Evolutionary conservation across 1,140 invertebrate genomes (phyloP).

Genomic region (Eurytemora carolleeae): DNA sequence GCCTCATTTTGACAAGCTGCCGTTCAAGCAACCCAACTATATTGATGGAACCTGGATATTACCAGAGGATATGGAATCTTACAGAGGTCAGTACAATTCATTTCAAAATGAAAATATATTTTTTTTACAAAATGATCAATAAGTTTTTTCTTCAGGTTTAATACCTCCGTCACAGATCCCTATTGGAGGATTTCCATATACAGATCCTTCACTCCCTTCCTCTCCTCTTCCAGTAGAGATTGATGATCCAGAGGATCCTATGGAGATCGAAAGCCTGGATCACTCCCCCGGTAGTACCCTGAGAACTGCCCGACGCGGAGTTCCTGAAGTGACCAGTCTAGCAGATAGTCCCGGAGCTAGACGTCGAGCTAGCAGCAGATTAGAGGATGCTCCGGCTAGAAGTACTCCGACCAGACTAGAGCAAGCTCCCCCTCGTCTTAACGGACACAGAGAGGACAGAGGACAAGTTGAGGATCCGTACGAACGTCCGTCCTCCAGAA

Average conservation of each 20-base stretch:
- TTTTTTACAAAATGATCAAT: not conserved
- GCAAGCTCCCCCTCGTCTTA: not conserved
- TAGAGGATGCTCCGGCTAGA: not conserved
- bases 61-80: not conserved
- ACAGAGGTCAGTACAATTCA: not conserved
- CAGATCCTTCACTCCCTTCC: not conserved
- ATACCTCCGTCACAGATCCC: not conserved
- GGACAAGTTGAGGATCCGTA: not conserved
- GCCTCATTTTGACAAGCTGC: not conserved
- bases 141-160: not conserved
- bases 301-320: not conserved
- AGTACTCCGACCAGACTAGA: not conserved
- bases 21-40: constrained; percentile 3
- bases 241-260: not conserved
- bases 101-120: too few species aligned
- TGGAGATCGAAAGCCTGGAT: constrained; percentile 4
- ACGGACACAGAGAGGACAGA: not conserved
- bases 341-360: not conserved
- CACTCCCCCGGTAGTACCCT: constrained; percentile 3
- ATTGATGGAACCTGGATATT: not conserved
- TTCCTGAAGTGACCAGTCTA: not conserved
- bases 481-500: not conserved
- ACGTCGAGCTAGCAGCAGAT: not conserved
- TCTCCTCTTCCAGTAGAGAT: not conserved
- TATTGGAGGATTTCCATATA: not conserved